Evolutionary conservation across 2,888 invertebrate genomes (phyloP).

Genomic region (Phortica okadai): DNA sequence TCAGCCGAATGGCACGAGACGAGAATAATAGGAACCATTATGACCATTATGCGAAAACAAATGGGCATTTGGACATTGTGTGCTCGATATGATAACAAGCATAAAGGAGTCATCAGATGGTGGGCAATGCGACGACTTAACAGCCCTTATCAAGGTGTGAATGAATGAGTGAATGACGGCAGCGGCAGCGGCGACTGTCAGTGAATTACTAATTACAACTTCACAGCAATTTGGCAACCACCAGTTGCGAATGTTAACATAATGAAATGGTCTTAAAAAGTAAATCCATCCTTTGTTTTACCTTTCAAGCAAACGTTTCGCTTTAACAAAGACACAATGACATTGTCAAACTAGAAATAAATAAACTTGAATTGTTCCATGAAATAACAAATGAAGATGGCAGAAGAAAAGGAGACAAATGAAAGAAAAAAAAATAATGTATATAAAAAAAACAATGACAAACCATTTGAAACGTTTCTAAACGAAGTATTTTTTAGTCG

Average conservation of each 20-base stretch:
- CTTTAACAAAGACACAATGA: not conserved
- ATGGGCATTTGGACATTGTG: constrained; percentile 69
- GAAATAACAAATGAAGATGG: not conserved
- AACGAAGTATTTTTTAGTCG: constrained; percentile 53
- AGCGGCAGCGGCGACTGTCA: not conserved
- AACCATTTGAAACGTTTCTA: constrained; percentile 71
- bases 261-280: not conserved
- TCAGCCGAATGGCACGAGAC: constrained; percentile 49
- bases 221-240: not conserved
- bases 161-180: not conserved
- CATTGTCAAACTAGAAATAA: not conserved
- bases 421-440: constrained; percentile 55
- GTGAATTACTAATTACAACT: constrained; percentile 11
- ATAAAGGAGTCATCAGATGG: not conserved
- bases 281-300: not conserved
- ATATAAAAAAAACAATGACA: constrained; percentile 9
- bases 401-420: constrained; percentile 34
- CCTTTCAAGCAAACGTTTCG: not conserved
- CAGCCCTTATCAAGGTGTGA: constrained; percentile 2
- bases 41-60: constrained; percentile 76
- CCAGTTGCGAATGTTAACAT: not conserved
- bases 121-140: constrained; percentile 28
- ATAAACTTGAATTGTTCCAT: not conserved
- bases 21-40: constrained; percentile 73
- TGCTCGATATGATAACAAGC: constrained; percentile 64